Evolutionary conservation across 2,797 vertebrate genomes (phyloP).

Genomic region (Nannoperca obscura): DNA sequence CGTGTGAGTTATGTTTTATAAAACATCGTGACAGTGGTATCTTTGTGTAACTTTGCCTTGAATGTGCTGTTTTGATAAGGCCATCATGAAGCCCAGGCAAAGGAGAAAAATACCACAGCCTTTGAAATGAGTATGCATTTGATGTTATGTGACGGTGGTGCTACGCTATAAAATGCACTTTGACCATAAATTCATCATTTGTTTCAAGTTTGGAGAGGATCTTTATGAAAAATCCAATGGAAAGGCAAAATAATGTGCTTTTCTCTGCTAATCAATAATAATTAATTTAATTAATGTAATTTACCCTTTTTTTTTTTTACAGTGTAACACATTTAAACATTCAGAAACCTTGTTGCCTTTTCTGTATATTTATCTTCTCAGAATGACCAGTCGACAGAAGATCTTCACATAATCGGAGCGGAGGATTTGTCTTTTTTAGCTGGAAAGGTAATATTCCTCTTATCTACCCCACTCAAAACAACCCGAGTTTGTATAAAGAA

Average conservation of each 20-base stretch:
- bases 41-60: conserved; percentile 43
- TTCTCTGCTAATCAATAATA: neutral
- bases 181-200: neutral
- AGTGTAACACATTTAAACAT: neutral
- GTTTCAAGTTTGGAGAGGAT: neutral
- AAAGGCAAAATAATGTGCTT: neutral
- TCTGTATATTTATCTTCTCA: conserved; percentile 64
- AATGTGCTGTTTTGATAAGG: conserved; percentile 14
- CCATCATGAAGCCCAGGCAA: neutral
- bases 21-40: conserved; percentile 11
- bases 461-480: neutral
- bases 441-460: conserved; percentile 88
- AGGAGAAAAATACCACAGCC: neutral
- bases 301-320: neutral
- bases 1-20: conserved; percentile 10
- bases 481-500: neutral
- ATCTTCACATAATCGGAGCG: conserved; percentile 91
- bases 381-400: conserved; percentile 92
- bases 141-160: neutral
- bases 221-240: neutral
- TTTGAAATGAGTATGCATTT: neutral
- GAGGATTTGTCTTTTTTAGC: conserved; percentile 91
- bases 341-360: neutral
- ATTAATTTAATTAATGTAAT: no score
- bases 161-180: neutral